Evolutionary conservation across 2,888 invertebrate genomes (phyloP).

Genomic region (Boloria euphrosyne): DNA sequence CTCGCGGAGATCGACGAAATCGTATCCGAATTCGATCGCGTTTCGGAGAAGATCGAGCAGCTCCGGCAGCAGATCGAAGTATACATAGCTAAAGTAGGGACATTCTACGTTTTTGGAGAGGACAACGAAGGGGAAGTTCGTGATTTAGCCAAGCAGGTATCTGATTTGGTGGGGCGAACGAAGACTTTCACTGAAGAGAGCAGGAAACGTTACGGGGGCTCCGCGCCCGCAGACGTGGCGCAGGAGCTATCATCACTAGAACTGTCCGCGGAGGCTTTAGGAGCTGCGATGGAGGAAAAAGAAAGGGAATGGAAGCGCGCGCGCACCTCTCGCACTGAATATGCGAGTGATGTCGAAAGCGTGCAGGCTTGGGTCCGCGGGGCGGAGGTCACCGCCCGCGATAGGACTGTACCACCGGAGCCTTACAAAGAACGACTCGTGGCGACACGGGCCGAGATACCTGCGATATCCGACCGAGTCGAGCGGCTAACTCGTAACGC

Average conservation of each 20-base stretch:
- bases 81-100: conserved; percentile 84
- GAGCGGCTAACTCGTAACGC: conserved; percentile 91
- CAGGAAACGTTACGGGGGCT: conserved; percentile 83
- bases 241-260: conserved; percentile 92
- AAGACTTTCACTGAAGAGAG: conserved; percentile 83
- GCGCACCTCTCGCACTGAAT: conserved; percentile 90
- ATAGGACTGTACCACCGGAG: conserved; percentile 89
- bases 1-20: conserved; percentile 88
- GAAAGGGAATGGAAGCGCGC: conserved; percentile 94
- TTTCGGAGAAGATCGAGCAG: conserved; percentile 86
- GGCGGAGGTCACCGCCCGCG: conserved; percentile 91
- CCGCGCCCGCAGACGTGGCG: conserved; percentile 89
- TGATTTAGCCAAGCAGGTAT: conserved; percentile 81
- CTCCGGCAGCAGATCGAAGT: conserved; percentile 86
- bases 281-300: conserved; percentile 92
- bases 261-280: conserved; percentile 89
- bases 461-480: conserved; percentile 87
- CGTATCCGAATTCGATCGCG: conserved; percentile 88
- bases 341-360: conserved; percentile 89
- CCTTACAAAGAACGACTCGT: conserved; percentile 89
- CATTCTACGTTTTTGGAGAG: conserved; percentile 90
- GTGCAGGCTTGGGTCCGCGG: conserved; percentile 92
- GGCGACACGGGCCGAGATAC: conserved; percentile 89
- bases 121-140: conserved; percentile 85
- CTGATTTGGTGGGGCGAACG: conserved; percentile 80